These are phyloP conservation scores for Mallotus villosus DNA, from an alignment of 2,797 vertebrate species.

Conservation along the genomic window DNA sequence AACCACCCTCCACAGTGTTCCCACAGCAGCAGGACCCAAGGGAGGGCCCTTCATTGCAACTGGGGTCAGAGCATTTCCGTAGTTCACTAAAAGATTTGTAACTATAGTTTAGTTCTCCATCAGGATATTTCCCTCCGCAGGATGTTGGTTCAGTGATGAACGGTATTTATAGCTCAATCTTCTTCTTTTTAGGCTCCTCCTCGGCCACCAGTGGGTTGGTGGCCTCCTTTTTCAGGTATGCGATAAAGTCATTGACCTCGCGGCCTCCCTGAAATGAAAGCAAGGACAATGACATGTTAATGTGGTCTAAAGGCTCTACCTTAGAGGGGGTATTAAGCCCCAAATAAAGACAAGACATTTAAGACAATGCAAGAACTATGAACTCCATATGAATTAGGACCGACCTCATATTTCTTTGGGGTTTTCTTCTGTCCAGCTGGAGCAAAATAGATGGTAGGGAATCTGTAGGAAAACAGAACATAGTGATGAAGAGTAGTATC, in stretches of 20 bases:
- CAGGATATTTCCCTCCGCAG: conserved; percentile 42
- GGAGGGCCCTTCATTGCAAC: conserved; percentile 55
- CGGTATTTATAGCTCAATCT: conserved; percentile 80
- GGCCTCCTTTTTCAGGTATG: conserved; percentile 92
- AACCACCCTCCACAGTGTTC: conserved; percentile 64
- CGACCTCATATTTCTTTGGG: conserved; percentile 97
- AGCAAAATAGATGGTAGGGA: conserved; percentile 95
- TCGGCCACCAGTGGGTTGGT: conserved; percentile 81
- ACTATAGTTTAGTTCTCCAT: conserved; percentile 74
- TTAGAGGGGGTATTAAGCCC: background rate
- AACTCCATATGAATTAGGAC: conserved; percentile 34
- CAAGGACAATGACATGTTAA: background rate
- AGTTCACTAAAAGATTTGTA: conserved; percentile 73
- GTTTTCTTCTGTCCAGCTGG: conserved; percentile 89
- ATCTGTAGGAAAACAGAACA: conserved; percentile 70
- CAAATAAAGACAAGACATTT: background rate
- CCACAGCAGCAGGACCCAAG: conserved; percentile 67
- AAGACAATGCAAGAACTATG: background rate
- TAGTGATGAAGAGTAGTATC: background rate
- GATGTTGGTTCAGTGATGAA: conserved; percentile 44
- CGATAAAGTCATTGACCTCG: conserved; percentile 92
- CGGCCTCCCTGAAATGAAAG: conserved; percentile 84
- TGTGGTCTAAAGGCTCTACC: background rate
- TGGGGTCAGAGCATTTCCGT: conserved; percentile 73
- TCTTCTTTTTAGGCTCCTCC: conserved; percentile 85